phyloP scores from a whole-genome alignment of 2,113 vertebrate genomes.

The Cynoglossus semilaevis region DNA sequence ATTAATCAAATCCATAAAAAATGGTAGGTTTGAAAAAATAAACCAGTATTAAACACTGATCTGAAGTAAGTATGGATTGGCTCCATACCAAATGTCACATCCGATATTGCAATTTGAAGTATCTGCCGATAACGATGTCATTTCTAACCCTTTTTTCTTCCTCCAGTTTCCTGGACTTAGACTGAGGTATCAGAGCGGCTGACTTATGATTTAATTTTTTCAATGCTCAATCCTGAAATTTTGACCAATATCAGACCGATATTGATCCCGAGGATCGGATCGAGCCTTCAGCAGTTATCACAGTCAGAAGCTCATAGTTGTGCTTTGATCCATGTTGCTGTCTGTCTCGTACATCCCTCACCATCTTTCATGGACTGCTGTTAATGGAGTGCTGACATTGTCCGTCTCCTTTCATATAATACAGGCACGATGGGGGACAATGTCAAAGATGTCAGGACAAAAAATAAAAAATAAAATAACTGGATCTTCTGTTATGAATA shows the following conservation, averaged over 20 bases:
- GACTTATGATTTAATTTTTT: no score
- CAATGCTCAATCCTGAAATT: no score
- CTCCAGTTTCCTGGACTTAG: no score
- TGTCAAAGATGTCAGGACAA: conserved; percentile 46
- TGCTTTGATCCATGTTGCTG: conserved; percentile 46
- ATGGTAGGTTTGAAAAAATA: conserved; percentile 1
- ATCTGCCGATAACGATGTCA: no score
- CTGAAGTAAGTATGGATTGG: no score
- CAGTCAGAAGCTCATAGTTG: conserved; percentile 28
- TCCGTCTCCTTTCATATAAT: conserved; percentile 41
- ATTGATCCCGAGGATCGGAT: no score
- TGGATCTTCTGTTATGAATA: conserved; percentile 26
- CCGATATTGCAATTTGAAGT: no score
- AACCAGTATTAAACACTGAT: no score
- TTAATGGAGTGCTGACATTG: conserved; percentile 59
- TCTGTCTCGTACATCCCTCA: conserved; percentile 54
- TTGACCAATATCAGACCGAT: no score
- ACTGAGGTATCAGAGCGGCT: no score
- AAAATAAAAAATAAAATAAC: conserved; percentile 39
- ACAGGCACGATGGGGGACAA: conserved; percentile 69
- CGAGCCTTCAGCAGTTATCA: background rate
- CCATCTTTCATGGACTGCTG: conserved; percentile 50
- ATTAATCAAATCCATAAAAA: conserved; percentile 7
- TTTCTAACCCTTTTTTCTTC: no score
- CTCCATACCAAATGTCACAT: no score